These are phyloP conservation scores for Perccottus glenii DNA, from an alignment of 2,113 vertebrate species.

Conservation along the genomic window DNA sequence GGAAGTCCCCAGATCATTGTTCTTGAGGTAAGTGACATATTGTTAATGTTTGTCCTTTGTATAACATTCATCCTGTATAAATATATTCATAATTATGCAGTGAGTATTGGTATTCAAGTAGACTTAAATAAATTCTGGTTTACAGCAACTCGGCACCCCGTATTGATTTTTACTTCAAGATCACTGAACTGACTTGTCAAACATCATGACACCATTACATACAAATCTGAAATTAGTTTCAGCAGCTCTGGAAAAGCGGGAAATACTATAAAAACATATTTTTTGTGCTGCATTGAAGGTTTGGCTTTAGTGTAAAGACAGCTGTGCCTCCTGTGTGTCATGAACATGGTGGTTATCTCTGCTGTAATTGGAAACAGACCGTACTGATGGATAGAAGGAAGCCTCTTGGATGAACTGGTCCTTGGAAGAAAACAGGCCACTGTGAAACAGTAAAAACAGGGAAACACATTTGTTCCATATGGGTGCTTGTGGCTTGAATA, in stretches of 20 bases:
- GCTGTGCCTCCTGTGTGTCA: constrained; percentile 45
- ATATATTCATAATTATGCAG: no score
- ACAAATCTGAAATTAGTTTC: constrained; percentile 52
- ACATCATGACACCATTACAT: constrained; percentile 46
- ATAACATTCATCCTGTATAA: background rate
- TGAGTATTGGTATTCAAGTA: no score
- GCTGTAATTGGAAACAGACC: constrained; percentile 68
- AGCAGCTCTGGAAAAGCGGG: constrained; percentile 56
- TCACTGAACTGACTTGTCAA: constrained; percentile 29
- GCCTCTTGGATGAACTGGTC: constrained; percentile 41
- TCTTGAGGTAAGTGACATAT: constrained; percentile 63
- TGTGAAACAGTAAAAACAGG: constrained; percentile 54
- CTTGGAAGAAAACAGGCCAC: constrained; percentile 56
- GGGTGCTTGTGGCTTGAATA: constrained; percentile 60
- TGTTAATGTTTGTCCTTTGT: background rate
- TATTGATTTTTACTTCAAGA: constrained; percentile 43
- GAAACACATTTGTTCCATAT: constrained; percentile 74
- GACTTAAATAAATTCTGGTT: background rate
- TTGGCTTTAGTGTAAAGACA: constrained; percentile 46
- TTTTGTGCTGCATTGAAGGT: constrained; percentile 47
- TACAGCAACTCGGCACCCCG: constrained; percentile 23
- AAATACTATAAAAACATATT: constrained; percentile 62
- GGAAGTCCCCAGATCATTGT: constrained; percentile 77
- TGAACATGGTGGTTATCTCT: constrained; percentile 69
- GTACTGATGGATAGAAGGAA: constrained; percentile 57